These are phyloP conservation scores for Heliconius erato DNA, from an alignment of 2,888 invertebrate genomes.

Conservation along the genomic window DNA sequence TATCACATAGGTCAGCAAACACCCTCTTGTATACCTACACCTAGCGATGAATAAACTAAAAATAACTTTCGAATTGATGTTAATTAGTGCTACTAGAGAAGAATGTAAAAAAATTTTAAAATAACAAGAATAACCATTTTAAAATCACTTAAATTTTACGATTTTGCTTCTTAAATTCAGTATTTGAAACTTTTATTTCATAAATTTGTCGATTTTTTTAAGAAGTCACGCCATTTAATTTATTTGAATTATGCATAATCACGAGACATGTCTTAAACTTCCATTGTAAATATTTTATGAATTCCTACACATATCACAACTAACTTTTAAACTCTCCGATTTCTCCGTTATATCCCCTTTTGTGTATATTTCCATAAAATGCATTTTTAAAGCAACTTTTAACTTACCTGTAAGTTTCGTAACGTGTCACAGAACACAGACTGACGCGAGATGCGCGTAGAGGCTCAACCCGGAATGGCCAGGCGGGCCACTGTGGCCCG, in stretches of 20 bases:
- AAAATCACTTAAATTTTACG: background rate
- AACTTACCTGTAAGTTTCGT: constrained; percentile 75
- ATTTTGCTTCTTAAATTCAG: background rate
- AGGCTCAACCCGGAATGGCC: constrained; percentile 72
- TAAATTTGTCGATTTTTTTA: background rate
- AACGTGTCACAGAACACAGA: constrained; percentile 62
- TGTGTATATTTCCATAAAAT: background rate
- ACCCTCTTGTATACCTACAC: constrained; percentile 54
- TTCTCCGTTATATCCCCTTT: background rate
- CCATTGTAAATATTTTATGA: background rate
- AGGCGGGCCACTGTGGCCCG: constrained; percentile 57
- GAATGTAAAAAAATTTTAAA: background rate
- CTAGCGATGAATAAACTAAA: constrained; percentile 51
- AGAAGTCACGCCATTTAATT: background rate
- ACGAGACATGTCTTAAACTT: background rate
- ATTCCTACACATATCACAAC: background rate
- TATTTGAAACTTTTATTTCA: background rate
- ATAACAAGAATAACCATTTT: background rate
- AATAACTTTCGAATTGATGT: constrained; percentile 44
- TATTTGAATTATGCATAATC: constrained; percentile 4
- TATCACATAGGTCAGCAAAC: constrained; percentile 63
- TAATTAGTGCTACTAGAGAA: background rate
- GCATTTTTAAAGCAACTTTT: background rate
- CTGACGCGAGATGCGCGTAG: constrained; percentile 69
- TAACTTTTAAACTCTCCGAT: background rate